Base-by-base conservation (phyloP, 1,140 invertebrate genomes). In the Hyles euphorbiae region DNA sequence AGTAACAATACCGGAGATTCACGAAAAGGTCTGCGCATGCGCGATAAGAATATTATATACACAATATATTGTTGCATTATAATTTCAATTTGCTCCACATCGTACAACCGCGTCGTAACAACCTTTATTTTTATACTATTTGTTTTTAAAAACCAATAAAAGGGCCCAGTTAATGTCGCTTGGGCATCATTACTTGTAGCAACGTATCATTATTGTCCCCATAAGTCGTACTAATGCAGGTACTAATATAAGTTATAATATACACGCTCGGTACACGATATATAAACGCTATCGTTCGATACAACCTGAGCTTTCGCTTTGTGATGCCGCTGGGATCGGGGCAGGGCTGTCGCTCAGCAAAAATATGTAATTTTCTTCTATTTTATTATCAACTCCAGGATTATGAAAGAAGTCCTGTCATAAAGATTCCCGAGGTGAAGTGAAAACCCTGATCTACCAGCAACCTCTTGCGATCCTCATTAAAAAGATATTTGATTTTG, bases 211-310 rank as follows among this genome's bases (percentile, higher is more conserved):
- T 34, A 52, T 52, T n/a, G 3, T 52, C 43, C 12, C n/a, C 49
- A 59, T 34, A 59, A 52, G 34, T 9, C n/a, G 53, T 55, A 55
- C 32, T 36, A n/a, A 53, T 8, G 52, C 52, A 43, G 36, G 36
- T 40, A 40, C 5, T 40, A 40, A 40, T 40, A 53, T 53, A 44
- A 44, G 7, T 53, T 43, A 36, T 7, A 55, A 52, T 52, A 52
- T 10, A 52, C 50, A 34, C 9, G 50, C 32, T 52, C 50, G 50
- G 50, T 52, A 52, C 34, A 55, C 43, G 53, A 55, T 55, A 47
- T 33, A 55, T 40, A 40, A 55, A 44, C 53, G 22, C 22, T 22
- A 22, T 22, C 22, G 50, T 46, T 46, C 33, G 40, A 34, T 46
- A 46, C 36, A 11, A 47, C 9, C 53, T 55, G 44, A 32, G 22